phyloP scores from a whole-genome alignment of 1,140 invertebrate species.

The Coelopa frigida region DNA sequence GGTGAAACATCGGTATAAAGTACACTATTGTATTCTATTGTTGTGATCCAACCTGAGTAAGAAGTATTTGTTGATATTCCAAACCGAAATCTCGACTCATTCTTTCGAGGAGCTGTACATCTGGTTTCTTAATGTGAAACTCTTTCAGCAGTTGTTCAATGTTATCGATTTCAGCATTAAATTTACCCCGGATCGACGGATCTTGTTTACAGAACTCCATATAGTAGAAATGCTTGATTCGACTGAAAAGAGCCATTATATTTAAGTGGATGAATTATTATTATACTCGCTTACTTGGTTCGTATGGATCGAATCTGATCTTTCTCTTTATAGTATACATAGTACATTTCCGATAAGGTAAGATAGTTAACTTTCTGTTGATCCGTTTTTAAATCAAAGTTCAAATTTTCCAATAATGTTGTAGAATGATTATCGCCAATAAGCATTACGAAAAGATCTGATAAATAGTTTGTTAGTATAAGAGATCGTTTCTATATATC shows the following conservation, averaged over 20 bases:
- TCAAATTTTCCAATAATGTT: slow-evolving; percentile 24
- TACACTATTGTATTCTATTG: not conserved
- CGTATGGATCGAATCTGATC: slow-evolving; percentile 24
- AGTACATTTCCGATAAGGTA: slow-evolving; percentile 38
- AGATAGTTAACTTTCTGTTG: slow-evolving; percentile 35
- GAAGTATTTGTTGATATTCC: slow-evolving; percentile 36
- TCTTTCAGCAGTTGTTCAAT: slow-evolving; percentile 36
- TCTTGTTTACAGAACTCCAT: slow-evolving; percentile 40
- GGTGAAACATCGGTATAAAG: not conserved
- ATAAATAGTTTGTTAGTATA: not conserved
- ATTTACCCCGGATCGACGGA: slow-evolving; percentile 29
- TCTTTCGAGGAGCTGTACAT: slow-evolving; percentile 31
- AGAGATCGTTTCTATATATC: not conserved
- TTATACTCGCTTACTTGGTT: slow-evolving; percentile 21
- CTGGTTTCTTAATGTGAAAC: slow-evolving; percentile 33
- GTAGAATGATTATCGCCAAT: slow-evolving; percentile 22
- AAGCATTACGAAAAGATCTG: slow-evolving; percentile 33
- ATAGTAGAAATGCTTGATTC: slow-evolving; percentile 38
- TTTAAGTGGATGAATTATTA: not conserved
- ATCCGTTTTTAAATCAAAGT: slow-evolving; percentile 31
- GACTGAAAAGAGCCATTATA: slow-evolving; percentile 15
- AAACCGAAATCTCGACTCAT: slow-evolving; percentile 37
- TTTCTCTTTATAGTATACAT: slow-evolving; percentile 24
- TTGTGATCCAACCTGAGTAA: slow-evolving; percentile 24
- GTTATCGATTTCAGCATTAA: slow-evolving; percentile 34